Percentiles rank a stretch among this genome's conserved stretches.
Evolutionary conservation across 1,140 invertebrate species (phyloP).

Genomic region (Drosophila asahinai): DNA sequence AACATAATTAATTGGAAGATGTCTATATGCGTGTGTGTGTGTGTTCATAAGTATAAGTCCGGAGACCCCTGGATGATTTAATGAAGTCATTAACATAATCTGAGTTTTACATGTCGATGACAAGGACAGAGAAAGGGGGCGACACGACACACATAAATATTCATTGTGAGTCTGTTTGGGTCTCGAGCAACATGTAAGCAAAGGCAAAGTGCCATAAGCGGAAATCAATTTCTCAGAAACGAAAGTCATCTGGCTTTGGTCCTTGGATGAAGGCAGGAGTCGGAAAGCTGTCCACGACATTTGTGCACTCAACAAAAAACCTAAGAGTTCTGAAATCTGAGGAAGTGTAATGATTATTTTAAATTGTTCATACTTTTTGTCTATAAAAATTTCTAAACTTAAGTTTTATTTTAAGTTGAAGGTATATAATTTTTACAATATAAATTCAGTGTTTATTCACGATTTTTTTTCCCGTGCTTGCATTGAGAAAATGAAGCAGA

Average conservation of each 20-base stretch:
- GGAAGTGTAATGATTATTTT: too few species aligned
- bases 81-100: constrained; percentile 75
- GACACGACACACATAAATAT: constrained; percentile 47
- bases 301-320: constrained; percentile 12
- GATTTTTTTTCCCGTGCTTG: constrained; percentile 1
- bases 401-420: too few species aligned
- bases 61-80: constrained; percentile 44
- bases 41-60: constrained; percentile 20
- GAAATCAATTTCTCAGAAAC: constrained; percentile 81
- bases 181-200: constrained; percentile 72
- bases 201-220: constrained; percentile 78
- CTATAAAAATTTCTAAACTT: too few species aligned
- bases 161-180: constrained; percentile 51
- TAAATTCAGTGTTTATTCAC: too few species aligned
- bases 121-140: constrained; percentile 21
- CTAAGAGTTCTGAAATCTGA: too few species aligned
- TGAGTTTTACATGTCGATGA: constrained; percentile 52
- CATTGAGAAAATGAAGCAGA: constrained; percentile 61
- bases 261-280: constrained; percentile 35
- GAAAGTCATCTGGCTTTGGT: constrained; percentile 61
- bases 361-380: too few species aligned
- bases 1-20: constrained; percentile 62
- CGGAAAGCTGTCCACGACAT: constrained; percentile 25
- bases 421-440: background rate
- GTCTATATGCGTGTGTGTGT: constrained; percentile 19